Evolutionary conservation across 2,113 vertebrate genomes (phyloP).

Genomic region (Hydrolagus affinis): DNA sequence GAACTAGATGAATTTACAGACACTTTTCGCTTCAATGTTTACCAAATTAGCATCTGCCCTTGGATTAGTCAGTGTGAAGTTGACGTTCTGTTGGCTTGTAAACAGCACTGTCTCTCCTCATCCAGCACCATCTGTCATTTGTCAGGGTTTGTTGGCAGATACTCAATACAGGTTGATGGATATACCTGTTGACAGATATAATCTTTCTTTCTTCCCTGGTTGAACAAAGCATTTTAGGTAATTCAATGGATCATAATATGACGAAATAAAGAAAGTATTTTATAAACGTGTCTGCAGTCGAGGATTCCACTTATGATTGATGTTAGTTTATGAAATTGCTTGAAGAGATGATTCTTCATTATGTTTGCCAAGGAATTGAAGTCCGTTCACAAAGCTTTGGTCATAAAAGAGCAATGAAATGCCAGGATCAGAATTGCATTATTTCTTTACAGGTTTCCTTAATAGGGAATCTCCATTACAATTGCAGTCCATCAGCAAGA

Average conservation of each 20-base stretch:
- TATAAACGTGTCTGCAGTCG: conserved; percentile 2
- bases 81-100: not conserved
- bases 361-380: not conserved
- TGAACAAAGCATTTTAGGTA: conserved; percentile 5
- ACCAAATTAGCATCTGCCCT: not conserved
- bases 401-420: not conserved
- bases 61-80: not conserved
- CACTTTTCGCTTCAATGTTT: conserved; percentile 4
- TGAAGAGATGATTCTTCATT: not conserved
- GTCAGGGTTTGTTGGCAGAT: not conserved
- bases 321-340: not conserved
- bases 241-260: conserved; percentile 20
- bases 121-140: conserved; percentile 15
- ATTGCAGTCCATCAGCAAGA: too few species aligned
- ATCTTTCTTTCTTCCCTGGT: not conserved
- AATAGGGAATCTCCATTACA: too few species aligned
- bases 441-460: too few species aligned
- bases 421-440: too few species aligned
- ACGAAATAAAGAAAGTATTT: not conserved
- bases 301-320: not conserved
- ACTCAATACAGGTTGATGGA: not conserved
- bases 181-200: conserved; percentile 22
- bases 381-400: not conserved
- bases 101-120: conserved; percentile 12
- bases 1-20: not conserved